Evolutionary conservation across 2,113 vertebrate species (phyloP), one percentile per base, ranked within the genome.

Genomic region (Myodes glareolus): DNA sequence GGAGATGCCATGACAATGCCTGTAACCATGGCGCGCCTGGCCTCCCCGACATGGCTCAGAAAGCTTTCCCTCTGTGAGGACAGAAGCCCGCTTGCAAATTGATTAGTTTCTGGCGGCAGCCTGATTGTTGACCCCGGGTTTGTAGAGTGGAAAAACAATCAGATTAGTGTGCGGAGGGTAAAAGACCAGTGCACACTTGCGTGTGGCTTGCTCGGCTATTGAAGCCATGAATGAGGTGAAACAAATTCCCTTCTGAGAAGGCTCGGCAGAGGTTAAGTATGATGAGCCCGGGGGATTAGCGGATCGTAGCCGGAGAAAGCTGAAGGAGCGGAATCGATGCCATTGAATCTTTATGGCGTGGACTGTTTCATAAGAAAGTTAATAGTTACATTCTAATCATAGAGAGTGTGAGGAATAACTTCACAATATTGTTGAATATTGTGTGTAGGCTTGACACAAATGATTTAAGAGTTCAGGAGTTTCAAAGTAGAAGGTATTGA

Each of bases 81-180:
- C 98, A 98, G 98, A 98, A 94, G 95, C 97, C 99, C 98, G 98
- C 99, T 99, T 99, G 99, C 98, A 99, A 98, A 99, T 98, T 99
- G 99, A 99, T 99, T 99, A 99, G 98, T 99, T 99, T 99, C 98
- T 99, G 98, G 98, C 98, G 95, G 98, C 98, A 98, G 98, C 98
- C 98, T 98, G 98, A 99, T 99, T 99, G 99, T 99, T 99, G 98
- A 98, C 99, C 99, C 98, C 98, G 98, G 99, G 98, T 98, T 98
- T 98, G 98, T 98, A 99, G 98, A 99, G 98, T 98, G 98, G 98
- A 98, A 99, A 99, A 99, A 99, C 99, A 99, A 99, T 99, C 98
- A 98, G 99, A 99, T 99, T 99, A 99, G 98, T 98, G 98, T 98
- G 98, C 98, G 98, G 98, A 91, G 90, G 98, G 98, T 98, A 98